A percentile compares a stretch with the other conserved stretches of the same genome.
phyloP scores from a whole-genome alignment of 2,888 invertebrate species.

The Pterostichus madidus region DNA sequence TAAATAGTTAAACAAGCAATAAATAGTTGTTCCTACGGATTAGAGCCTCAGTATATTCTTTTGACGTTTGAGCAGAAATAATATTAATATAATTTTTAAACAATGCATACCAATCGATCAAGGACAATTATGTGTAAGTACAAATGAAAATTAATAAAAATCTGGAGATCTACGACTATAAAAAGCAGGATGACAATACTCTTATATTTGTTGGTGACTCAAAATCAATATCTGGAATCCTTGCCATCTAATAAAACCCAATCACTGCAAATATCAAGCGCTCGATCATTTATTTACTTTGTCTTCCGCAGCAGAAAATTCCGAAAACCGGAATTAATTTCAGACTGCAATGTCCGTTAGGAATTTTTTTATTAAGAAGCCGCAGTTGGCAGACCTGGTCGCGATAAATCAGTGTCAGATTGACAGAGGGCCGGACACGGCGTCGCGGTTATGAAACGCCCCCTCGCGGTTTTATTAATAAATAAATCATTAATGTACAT shows the following conservation, averaged over 20 bases:
- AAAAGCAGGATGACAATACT: slow-evolving; percentile 1
- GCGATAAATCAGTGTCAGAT: slow-evolving; percentile 55
- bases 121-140: too few relatives aligned
- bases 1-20: too few relatives aligned
- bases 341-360: slow-evolving; percentile 45
- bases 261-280: slow-evolving; percentile 45
- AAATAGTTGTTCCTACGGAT: too few relatives aligned
- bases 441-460: slow-evolving; percentile 39
- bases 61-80: too few relatives aligned
- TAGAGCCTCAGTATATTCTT: too few relatives aligned
- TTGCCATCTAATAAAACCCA: slow-evolving; percentile 44
- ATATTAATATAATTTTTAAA: too few relatives aligned
- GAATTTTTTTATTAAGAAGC: slow-evolving; percentile 55
- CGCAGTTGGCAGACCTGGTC: slow-evolving; percentile 41
- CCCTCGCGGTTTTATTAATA: slow-evolving; percentile 44
- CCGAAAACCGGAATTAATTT: slow-evolving; percentile 51
- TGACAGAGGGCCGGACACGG: slow-evolving; percentile 46
- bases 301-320: slow-evolving; percentile 37
- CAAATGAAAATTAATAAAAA: too few relatives aligned
- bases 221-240: slow-evolving; percentile 35
- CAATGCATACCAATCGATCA: too few relatives aligned
- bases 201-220: slow-evolving; percentile 38
- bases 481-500: slow-evolving; percentile 31
- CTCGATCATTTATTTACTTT: slow-evolving; percentile 53
- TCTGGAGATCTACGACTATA: too few relatives aligned